Evolutionary conservation across 2,888 invertebrate genomes (phyloP).

Genomic region (Isoperla grammatica): DNA sequence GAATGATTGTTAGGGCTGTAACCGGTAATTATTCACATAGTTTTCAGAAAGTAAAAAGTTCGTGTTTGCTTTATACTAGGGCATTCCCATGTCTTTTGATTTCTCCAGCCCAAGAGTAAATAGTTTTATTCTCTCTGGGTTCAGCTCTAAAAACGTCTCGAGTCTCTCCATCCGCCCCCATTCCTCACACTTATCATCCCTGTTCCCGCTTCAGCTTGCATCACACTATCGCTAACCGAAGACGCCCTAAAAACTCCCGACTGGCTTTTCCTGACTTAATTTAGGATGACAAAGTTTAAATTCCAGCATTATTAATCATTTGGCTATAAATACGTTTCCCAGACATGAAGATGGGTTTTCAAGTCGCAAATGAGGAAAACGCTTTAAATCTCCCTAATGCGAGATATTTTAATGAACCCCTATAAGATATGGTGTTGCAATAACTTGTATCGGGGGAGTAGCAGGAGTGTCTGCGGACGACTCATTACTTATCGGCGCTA

Average conservation of each 20-base stretch:
- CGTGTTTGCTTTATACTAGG: background rate
- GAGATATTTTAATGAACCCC: too few species aligned
- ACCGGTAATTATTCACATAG: slow-evolving; percentile 1
- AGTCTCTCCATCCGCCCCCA: background rate
- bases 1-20: too few species aligned
- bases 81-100: slow-evolving; percentile 16
- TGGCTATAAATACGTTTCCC: background rate
- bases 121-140: slow-evolving; percentile 10
- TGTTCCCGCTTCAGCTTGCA: background rate
- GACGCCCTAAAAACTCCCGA: background rate
- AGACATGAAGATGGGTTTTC: too few species aligned
- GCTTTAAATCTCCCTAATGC: too few species aligned
- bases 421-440: too few species aligned
- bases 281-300: slow-evolving; percentile 9
- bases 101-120: slow-evolving; percentile 9
- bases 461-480: too few species aligned
- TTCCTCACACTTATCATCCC: slow-evolving; percentile 13
- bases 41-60: slow-evolving; percentile 6
- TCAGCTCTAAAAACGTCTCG: slow-evolving; percentile 9
- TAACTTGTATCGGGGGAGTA: too few species aligned
- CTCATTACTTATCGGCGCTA: too few species aligned
- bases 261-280: slow-evolving; percentile 13
- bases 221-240: background rate
- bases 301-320: slow-evolving; percentile 15
- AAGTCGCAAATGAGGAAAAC: too few species aligned